phyloP scores from a whole-genome alignment of 2,888 invertebrate species.

The Bhutanitis thaidina region DNA sequence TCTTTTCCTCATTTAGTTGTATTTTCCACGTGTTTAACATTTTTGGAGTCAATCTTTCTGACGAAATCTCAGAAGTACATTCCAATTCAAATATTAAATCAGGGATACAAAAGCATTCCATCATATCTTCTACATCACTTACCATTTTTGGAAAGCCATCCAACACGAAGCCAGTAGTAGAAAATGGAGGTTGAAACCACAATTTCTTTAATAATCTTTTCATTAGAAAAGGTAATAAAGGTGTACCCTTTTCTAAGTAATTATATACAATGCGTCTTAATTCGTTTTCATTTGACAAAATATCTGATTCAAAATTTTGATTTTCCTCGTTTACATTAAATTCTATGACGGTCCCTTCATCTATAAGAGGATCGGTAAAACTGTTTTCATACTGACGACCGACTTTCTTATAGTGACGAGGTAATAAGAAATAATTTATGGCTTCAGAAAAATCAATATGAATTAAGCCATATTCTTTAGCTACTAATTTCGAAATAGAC shows the following conservation, averaged over 20 bases:
- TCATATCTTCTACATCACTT: constrained; percentile 76
- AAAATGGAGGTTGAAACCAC: constrained; percentile 77
- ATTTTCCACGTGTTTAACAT: constrained; percentile 60
- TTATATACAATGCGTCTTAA: constrained; percentile 54
- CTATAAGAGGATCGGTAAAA: constrained; percentile 48
- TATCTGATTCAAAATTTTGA: constrained; percentile 43
- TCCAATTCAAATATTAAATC: constrained; percentile 78
- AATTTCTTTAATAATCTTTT: constrained; percentile 61
- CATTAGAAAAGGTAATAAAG: constrained; percentile 63
- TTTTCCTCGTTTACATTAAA: constrained; percentile 60
- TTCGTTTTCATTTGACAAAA: constrained; percentile 58
- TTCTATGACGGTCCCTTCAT: constrained; percentile 54
- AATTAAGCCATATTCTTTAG: constrained; percentile 76
- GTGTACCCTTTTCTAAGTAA: constrained; percentile 71
- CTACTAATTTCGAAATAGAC: constrained; percentile 64
- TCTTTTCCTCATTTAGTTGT: constrained; percentile 56
- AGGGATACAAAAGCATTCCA: constrained; percentile 72
- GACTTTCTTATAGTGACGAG: constrained; percentile 64
- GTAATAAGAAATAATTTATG: constrained; percentile 53
- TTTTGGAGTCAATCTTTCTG: constrained; percentile 47
- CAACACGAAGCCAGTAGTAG: constrained; percentile 74
- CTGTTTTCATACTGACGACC: constrained; percentile 64
- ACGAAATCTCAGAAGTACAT: constrained; percentile 43
- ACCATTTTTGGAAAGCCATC: constrained; percentile 82
- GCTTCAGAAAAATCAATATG: constrained; percentile 70